Conservation (phyloP, 2,888 invertebrate species). For the Schizaphis graminum region DNA sequence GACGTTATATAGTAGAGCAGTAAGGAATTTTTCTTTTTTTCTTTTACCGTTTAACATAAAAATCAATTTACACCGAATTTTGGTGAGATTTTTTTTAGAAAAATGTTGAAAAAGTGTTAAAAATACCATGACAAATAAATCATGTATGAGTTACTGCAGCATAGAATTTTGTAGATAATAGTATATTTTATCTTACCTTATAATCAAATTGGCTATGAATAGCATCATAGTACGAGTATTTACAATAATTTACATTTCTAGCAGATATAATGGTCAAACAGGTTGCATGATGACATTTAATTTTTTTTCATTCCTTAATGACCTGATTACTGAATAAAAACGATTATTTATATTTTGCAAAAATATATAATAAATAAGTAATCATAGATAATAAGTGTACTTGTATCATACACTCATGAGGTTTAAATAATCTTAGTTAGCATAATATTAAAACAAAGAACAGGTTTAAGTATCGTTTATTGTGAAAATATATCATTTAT, state of each 20-base stretch:
- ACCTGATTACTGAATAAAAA: not conserved
- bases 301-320: not conserved
- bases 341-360: not conserved
- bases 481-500: constrained; percentile 27
- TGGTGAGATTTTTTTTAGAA: not conserved
- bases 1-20: not conserved
- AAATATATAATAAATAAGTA: not conserved
- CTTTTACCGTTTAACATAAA: not conserved
- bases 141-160: not conserved
- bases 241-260: not conserved
- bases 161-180: not conserved
- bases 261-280: not conserved
- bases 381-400: not conserved
- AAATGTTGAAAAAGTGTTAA: not conserved
- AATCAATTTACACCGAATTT: not conserved
- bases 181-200: not conserved
- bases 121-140: not conserved
- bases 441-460: not conserved
- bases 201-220: not conserved
- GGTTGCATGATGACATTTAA: not conserved
- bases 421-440: not conserved
- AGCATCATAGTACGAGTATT: not conserved
- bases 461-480: not conserved
- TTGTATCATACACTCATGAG: not conserved
- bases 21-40: not conserved